A percentile compares a stretch with the other conserved stretches of the same genome.
These are phyloP conservation scores for Oeneis ivallda DNA, from an alignment of 2,888 invertebrate genomes.

Conservation along the genomic window DNA sequence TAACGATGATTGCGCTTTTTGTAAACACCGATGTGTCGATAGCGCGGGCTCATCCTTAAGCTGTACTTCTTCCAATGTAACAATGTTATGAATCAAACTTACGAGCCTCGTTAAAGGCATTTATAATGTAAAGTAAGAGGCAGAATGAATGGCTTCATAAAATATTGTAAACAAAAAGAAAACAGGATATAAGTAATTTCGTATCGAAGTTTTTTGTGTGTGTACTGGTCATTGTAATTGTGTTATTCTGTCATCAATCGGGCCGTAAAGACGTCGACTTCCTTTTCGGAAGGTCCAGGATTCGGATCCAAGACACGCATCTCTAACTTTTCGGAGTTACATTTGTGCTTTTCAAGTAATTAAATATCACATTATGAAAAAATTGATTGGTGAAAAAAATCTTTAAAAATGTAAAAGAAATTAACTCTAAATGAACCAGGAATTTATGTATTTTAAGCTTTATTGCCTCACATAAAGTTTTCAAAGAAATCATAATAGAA, in stretches of 20 bases:
- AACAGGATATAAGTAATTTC: background rate
- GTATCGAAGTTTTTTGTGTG: background rate
- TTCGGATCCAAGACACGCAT: too few relatives aligned
- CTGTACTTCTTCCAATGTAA: conserved; percentile 15
- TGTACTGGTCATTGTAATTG: background rate
- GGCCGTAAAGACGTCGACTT: background rate
- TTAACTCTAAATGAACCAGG: background rate
- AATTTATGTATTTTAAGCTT: background rate
- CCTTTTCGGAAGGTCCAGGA: too few relatives aligned
- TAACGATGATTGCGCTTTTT: conserved; percentile 29
- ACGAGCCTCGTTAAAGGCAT: conserved; percentile 29
- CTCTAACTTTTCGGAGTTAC: too few relatives aligned
- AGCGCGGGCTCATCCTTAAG: conserved; percentile 16
- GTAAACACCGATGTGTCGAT: conserved; percentile 24
- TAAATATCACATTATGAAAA: too few relatives aligned
- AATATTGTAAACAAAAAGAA: conserved; percentile 1
- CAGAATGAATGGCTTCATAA: conserved; percentile 11
- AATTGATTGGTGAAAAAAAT: too few relatives aligned
- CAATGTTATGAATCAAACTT: conserved; percentile 27
- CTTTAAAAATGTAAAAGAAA: too few relatives aligned
- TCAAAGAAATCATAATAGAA: background rate
- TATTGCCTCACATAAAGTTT: background rate
- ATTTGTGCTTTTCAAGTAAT: too few relatives aligned
- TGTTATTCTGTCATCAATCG: background rate
- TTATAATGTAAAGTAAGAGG: conserved; percentile 6